Evolutionary conservation across 2,888 invertebrate genomes (phyloP), one percentile per base, ranked within the genome.

Genomic region (Archaeoteleia sp.): DNA sequence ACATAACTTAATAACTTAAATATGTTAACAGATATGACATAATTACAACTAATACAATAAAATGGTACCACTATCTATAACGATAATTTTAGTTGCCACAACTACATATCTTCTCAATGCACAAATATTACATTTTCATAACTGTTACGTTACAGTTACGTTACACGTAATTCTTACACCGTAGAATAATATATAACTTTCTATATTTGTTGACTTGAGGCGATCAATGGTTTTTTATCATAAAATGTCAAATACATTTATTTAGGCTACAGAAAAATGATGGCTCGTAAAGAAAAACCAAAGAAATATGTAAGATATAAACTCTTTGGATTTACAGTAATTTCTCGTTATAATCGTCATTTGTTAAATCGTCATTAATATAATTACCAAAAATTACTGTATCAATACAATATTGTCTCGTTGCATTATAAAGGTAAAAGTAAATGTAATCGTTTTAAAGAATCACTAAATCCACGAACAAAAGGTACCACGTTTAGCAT

Each of bases 71-170:
- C n/a, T n/a, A n/a, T n/a, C n/a, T 5, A 20, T 20, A 20, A 20
- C 5, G 5, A 5, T 20, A 20, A 5, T 20, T 20, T 20, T 51
- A 48, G 25, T 39, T 39, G 14, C 51, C 12, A 10, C 51, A 40
- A 7, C 29, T 2, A 8, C 2, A 8, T 39, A 6, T 27, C 20
- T 20, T 35, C 42, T 54, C 25, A 2, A 12, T 51, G 27, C 30
- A 39, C 51, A 40, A 53, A 53, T 40, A 43, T 43, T 54, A 54
- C 51, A 51, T 37, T 15, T 15, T 29, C 39, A 8, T 20, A 6
- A 29, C 13, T 30, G 30, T 9, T 29, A 9, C 8, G 7, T 23
- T 12, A 23, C 25, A 10, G 30, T 34, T 15, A 43, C 49, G 15
- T 49, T 29, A 51, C 39, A 51, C 15, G 12, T 29, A 29, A 29